A percentile compares a stretch with the other conserved stretches of the same genome.
These are phyloP conservation scores for Perizoma flavofasciatum DNA, from an alignment of 2,888 invertebrate species.

Conservation along the genomic window DNA sequence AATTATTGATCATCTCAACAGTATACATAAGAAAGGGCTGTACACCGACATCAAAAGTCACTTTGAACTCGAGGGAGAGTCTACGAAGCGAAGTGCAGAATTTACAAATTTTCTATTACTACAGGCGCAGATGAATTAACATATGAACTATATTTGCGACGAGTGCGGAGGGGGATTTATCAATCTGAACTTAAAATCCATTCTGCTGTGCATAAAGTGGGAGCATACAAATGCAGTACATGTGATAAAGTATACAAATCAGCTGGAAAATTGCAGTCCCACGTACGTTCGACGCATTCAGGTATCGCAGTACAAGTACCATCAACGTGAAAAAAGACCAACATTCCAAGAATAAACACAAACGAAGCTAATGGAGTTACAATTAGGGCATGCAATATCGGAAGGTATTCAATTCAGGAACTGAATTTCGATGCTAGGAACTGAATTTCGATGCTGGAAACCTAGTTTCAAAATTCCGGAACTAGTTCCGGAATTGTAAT, in stretches of 20 bases:
- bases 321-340: constrained; percentile 50
- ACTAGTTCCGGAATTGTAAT: no score
- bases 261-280: constrained; percentile 5
- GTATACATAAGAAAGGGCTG: constrained; percentile 45
- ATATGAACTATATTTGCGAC: constrained; percentile 57
- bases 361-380: constrained; percentile 19
- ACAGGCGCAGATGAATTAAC: constrained; percentile 58
- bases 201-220: constrained; percentile 41
- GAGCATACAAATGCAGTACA: constrained; percentile 23
- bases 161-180: constrained; percentile 57
- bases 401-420: no score
- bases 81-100: constrained; percentile 44
- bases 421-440: constrained; percentile 27
- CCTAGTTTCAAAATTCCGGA: no score
- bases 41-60: constrained; percentile 48
- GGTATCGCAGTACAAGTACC: constrained; percentile 34
- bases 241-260: constrained; percentile 23
- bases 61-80: constrained; percentile 52
- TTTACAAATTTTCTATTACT: constrained; percentile 55
- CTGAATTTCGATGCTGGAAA: constrained; percentile 25
- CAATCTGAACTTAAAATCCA: constrained; percentile 58
- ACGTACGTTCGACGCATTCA: constrained; percentile 9
- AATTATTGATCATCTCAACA: constrained; percentile 48
- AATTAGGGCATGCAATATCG: no score
- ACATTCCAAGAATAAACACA: constrained; percentile 47